Conservation (phyloP, 2,888 invertebrate genomes). For the Colletes collaris region DNA sequence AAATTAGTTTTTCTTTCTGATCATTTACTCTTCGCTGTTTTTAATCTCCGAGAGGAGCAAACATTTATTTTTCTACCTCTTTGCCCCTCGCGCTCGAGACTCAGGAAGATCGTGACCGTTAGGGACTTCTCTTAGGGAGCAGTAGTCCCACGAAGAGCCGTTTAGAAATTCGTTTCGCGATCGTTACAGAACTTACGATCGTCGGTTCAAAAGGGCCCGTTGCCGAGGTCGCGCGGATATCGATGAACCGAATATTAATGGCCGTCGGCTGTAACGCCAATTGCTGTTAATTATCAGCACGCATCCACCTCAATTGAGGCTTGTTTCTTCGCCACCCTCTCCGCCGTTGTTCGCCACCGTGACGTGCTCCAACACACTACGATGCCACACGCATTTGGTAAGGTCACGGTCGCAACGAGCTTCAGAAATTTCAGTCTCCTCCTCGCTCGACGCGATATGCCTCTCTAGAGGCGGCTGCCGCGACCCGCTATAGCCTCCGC, state of each 20-base stretch:
- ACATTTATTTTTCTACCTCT: too few species aligned
- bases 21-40: slow-evolving; percentile 1
- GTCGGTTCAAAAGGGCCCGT: slow-evolving; percentile 4
- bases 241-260: slow-evolving; percentile 50
- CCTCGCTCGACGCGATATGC: not conserved
- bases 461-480: too few species aligned
- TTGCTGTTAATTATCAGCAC: slow-evolving; percentile 56
- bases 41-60: not conserved
- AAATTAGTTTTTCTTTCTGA: slow-evolving; percentile 54
- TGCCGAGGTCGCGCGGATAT: slow-evolving; percentile 20
- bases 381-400: slow-evolving; percentile 61
- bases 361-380: slow-evolving; percentile 32
- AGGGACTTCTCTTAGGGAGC: not conserved
- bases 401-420: slow-evolving; percentile 66
- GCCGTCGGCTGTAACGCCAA: slow-evolving; percentile 31
- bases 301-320: slow-evolving; percentile 51
- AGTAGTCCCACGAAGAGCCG: not conserved
- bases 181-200: slow-evolving; percentile 22
- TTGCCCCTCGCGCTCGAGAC: not conserved
- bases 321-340: slow-evolving; percentile 43
- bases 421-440: slow-evolving; percentile 57
- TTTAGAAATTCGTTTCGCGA: not conserved
- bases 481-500: too few species aligned
- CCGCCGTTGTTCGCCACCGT: slow-evolving; percentile 36
- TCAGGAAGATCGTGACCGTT: too few species aligned